Evolutionary conservation across 2,113 vertebrate species (phyloP).

Genomic region (Thryonomys swinderianus): DNA sequence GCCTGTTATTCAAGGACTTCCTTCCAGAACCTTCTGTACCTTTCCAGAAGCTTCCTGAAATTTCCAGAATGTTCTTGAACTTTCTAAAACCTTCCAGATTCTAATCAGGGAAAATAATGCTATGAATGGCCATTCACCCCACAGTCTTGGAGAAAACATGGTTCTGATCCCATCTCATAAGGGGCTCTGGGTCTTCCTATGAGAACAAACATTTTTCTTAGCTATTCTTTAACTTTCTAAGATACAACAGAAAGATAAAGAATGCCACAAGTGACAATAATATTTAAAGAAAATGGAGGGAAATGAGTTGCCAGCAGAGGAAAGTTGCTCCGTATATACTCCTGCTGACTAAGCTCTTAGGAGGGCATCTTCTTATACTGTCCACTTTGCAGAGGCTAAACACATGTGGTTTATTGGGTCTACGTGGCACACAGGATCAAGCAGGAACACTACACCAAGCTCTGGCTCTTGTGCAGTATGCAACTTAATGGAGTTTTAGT

Average conservation of each 20-base stretch:
- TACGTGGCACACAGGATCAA: fast-evolving
- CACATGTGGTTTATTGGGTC: fast-evolving
- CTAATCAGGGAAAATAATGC: not conserved
- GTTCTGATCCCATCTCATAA: not conserved
- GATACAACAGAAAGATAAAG: not conserved
- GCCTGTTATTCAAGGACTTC: not conserved
- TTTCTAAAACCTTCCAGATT: not conserved
- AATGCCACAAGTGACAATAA: fast-evolving
- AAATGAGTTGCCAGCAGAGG: not conserved
- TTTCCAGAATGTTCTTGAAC: not conserved
- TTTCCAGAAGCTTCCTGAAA: not conserved
- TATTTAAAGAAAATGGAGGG: not conserved
- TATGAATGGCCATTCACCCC: too few species aligned
- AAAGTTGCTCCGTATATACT: fast-evolving
- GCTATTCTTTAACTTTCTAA: not conserved
- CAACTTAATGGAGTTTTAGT: fast-evolving
- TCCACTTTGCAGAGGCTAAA: fast-evolving
- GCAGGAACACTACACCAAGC: not conserved
- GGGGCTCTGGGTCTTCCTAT: fast-evolving
- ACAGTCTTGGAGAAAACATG: fast-evolving
- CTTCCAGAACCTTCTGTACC: not conserved
- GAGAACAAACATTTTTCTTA: fast-evolving
- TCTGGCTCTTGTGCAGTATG: fast-evolving
- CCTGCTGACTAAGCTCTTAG: not conserved
- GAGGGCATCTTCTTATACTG: not conserved